Conservation (phyloP, 2,797 vertebrate species). For the Melopsittacus undulatus region DNA sequence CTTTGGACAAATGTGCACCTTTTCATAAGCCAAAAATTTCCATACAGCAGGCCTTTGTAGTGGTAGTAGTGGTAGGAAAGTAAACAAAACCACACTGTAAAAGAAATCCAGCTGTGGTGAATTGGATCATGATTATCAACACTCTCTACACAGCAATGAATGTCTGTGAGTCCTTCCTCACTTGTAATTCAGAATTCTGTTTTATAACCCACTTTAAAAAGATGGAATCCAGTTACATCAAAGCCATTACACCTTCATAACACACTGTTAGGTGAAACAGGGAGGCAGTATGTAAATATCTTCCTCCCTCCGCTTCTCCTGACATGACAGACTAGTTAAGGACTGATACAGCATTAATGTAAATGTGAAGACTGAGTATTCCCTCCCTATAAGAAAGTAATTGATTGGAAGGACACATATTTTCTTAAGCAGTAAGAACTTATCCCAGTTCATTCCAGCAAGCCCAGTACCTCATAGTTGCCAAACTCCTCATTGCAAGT, state of each 20-base stretch:
- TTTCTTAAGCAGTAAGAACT: neutral
- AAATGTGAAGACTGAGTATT: neutral
- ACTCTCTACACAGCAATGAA: neutral
- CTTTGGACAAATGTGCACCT: neutral
- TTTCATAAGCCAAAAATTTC: neutral
- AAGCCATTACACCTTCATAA: neutral
- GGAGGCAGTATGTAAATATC: neutral
- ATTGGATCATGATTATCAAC: neutral
- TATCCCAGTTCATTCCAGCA: neutral
- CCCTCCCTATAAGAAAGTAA: neutral
- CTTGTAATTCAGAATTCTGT: neutral
- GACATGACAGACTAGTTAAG: neutral
- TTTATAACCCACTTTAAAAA: neutral
- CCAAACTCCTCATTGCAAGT: neutral
- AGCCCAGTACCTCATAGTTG: neutral
- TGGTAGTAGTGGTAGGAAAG: neutral
- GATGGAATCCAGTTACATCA: neutral
- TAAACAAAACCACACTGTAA: neutral
- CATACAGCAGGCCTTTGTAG: neutral
- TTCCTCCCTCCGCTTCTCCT: neutral
- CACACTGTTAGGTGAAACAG: neutral
- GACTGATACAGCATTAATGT: neutral
- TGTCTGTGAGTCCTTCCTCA: neutral
- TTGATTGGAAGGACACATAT: neutral
- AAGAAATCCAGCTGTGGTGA: neutral